Conservation (phyloP, 2,888 invertebrate genomes). For the Alloscopus bannaensis region DNA sequence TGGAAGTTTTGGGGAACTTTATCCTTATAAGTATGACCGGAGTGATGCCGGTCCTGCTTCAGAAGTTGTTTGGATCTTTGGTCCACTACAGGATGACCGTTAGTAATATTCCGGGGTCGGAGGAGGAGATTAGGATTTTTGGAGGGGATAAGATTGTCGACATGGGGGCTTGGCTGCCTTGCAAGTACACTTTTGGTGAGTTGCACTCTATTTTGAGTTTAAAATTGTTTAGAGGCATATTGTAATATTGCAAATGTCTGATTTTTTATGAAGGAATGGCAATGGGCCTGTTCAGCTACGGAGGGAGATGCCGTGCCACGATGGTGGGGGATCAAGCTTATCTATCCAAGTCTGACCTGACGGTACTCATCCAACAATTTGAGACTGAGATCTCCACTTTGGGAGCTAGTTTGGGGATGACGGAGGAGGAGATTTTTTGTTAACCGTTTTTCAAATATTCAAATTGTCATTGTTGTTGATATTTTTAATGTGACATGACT, state of each 20-base stretch:
- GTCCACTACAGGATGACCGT: slow-evolving; percentile 50
- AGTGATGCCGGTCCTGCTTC: slow-evolving; percentile 54
- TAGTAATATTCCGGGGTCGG: slow-evolving; percentile 66
- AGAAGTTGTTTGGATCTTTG: slow-evolving; percentile 27
- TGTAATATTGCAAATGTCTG: slow-evolving; percentile 3
- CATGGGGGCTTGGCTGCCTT: slow-evolving; percentile 62
- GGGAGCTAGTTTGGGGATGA: slow-evolving; percentile 50
- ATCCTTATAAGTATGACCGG: slow-evolving; percentile 54
- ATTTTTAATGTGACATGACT: neutral
- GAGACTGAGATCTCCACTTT: slow-evolving; percentile 55
- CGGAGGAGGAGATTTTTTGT: slow-evolving; percentile 42
- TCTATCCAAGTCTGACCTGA: slow-evolving; percentile 40
- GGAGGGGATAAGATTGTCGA: slow-evolving; percentile 55
- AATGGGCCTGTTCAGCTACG: slow-evolving; percentile 64
- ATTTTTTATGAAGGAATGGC: slow-evolving; percentile 53
- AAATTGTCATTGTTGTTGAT: neutral
- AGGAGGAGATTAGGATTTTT: slow-evolving; percentile 54
- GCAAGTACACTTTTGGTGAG: slow-evolving; percentile 57
- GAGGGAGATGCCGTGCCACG: slow-evolving; percentile 56
- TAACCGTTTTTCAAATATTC: neutral
- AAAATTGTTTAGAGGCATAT: neutral
- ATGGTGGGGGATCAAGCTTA: slow-evolving; percentile 56
- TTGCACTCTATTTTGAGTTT: neutral
- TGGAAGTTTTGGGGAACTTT: slow-evolving; percentile 53
- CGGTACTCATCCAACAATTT: slow-evolving; percentile 43